Evolutionary conservation across 2,113 vertebrate species (phyloP), one percentile per base, ranked within the genome.

Genomic region (Vidua chalybeata): DNA sequence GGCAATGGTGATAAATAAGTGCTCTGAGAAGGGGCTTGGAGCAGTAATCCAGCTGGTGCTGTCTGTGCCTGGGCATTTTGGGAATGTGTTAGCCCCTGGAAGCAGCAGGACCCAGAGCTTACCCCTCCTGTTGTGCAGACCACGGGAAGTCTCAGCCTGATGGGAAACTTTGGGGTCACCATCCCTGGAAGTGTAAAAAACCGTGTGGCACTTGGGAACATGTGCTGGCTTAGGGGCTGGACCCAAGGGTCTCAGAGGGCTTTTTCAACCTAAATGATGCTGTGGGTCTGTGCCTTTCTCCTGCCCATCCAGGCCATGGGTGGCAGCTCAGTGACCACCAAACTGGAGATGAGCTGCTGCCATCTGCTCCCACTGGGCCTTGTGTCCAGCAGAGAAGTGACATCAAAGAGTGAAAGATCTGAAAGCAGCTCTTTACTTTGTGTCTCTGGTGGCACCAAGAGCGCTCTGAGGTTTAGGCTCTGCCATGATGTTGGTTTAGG

Each of bases 201-300:
- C 3, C 2, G 1, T 6, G 45, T 67, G 39, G 19, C 52, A 21
- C 69, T 24, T 30, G 8, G 54, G 61, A 15, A 1, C 5, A 1
- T 0, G 3, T 15, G 67, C 30, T 31, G 58, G 43, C 21, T 19
- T 8, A 7, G 67, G 35, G 30, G 22, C 2, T 64, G 49, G 5
- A 58, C 14, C 49, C 35, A 7, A 10, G 23, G n/a, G 2, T 43
- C 43, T 33, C 26, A 6, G 35, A 43, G 51, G 30, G 35, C 26
- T 49, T 64, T 51, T 31, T 43, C 76, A 56, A 0, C 35, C 20
- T 26, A 0, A 31, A 10, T 43, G 15, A 2, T 2, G 17, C 16
- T 27, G 9, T 26, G 48, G n/a, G 6, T 24, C 30, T 48, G 19
- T n/a, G 45, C 31, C 51, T 64, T 35, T 31, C 27, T 12, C 27